Conservation (phyloP, 2,113 vertebrate species). For the Butorides virescens region DNA sequence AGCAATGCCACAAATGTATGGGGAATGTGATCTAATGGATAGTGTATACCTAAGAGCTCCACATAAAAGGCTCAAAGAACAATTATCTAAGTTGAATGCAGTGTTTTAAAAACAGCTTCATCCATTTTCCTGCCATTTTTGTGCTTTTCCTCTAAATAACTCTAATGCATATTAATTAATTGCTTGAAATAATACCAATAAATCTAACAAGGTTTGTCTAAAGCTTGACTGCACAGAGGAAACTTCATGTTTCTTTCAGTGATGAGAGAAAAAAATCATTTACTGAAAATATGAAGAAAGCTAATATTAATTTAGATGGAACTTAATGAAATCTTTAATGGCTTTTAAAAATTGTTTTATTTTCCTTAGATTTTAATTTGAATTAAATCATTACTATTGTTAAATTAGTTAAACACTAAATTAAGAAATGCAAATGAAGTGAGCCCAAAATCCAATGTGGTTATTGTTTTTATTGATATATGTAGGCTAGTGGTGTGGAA, state of each 20-base stretch:
- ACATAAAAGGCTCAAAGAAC: constrained; percentile 36
- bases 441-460: constrained; percentile 56
- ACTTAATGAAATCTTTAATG: constrained; percentile 69
- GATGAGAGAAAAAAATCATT: constrained; percentile 6
- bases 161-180: constrained; percentile 71
- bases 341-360: constrained; percentile 63
- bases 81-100: constrained; percentile 45
- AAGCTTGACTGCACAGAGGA: constrained; percentile 66
- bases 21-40: constrained; percentile 5
- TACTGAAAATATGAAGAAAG: constrained; percentile 52
- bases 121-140: constrained; percentile 58
- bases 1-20: background rate
- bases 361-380: constrained; percentile 68
- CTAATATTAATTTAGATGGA: constrained; percentile 68
- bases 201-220: constrained; percentile 70
- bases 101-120: constrained; percentile 48
- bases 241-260: constrained; percentile 58
- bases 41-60: background rate
- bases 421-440: constrained; percentile 74
- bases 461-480: constrained; percentile 74
- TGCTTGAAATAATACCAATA: constrained; percentile 72
- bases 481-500: constrained; percentile 56
- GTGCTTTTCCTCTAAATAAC: constrained; percentile 40
- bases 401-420: constrained; percentile 74
- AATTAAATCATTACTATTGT: constrained; percentile 69